A percentile compares a stretch with the other conserved stretches of the same genome.
Conservation (phyloP, 2,113 vertebrate species). For the Phyllostomus hastatus region DNA sequence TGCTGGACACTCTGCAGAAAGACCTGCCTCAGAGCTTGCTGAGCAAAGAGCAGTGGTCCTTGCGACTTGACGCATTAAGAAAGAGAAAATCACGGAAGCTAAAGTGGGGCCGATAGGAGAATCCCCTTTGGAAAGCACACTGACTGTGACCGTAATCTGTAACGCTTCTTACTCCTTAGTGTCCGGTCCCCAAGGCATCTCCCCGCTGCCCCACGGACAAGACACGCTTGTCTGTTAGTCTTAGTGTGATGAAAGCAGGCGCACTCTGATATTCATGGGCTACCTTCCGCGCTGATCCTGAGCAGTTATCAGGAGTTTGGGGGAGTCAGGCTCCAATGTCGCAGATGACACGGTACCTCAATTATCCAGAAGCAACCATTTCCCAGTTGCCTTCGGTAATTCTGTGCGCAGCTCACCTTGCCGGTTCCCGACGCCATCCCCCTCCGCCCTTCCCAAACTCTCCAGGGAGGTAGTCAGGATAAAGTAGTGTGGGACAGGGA, state of each 20-base stretch:
- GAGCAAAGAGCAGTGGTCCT: neutral
- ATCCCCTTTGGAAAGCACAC: neutral
- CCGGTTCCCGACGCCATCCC: fast-evolving
- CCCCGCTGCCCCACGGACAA: conserved; percentile 15
- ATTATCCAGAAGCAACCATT: conserved; percentile 64
- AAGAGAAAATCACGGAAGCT: neutral
- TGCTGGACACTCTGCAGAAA: neutral
- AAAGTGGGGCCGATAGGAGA: neutral
- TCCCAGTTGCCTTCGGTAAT: neutral
- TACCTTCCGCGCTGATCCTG: conserved; percentile 34
- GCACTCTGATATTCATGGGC: conserved; percentile 68
- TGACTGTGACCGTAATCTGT: neutral
- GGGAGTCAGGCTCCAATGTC: conserved; percentile 37
- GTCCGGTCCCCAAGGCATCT: conserved; percentile 19
- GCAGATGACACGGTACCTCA: conserved; percentile 61
- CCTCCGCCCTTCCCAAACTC: neutral
- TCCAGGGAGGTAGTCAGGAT: neutral
- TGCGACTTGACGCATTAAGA: neutral
- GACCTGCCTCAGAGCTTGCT: neutral
- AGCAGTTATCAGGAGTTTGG: conserved; percentile 57
- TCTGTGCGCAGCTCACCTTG: neutral
- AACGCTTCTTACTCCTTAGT: neutral
- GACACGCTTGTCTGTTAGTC: conserved; percentile 65
- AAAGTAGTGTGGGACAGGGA: neutral
- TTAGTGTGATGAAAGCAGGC: conserved; percentile 29